Evolutionary conservation across 1,140 invertebrate genomes (phyloP).

Genomic region (Elysia chlorotica): DNA sequence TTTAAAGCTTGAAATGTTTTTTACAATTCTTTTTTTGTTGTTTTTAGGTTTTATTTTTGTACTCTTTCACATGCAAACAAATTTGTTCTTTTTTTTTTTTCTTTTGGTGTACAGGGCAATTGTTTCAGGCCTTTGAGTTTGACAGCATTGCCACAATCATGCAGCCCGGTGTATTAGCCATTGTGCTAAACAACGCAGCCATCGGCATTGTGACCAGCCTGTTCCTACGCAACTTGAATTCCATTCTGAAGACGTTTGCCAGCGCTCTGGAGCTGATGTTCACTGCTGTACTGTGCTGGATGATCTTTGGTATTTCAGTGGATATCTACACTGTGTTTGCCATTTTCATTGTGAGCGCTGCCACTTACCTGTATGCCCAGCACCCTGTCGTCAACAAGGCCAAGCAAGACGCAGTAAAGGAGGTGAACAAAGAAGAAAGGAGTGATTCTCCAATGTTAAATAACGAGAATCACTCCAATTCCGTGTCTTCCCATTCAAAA

Average conservation of each 20-base stretch:
- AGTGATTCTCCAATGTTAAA: no score
- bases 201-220: constrained; percentile 94
- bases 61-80: no score
- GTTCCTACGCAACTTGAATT: constrained; percentile 91
- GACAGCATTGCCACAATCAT: constrained; percentile 66
- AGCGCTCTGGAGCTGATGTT: constrained; percentile 91
- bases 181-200: constrained; percentile 87
- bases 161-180: constrained; percentile 75
- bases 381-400: constrained; percentile 75
- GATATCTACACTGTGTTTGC: constrained; percentile 81
- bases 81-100: no score
- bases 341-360: constrained; percentile 81
- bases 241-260: constrained; percentile 95
- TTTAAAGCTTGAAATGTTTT: not conserved
- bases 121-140: constrained; percentile 22
- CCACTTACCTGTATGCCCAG: constrained; percentile 86
- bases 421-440: no score
- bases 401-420: no score
- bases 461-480: no score
- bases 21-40: not conserved
- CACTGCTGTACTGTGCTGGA: constrained; percentile 86
- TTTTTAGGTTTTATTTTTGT: no score
- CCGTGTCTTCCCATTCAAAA: no score
- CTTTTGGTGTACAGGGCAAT: constrained; percentile 7
- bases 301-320: constrained; percentile 87